Percentiles rank a stretch among this genome's conserved stretches.
phyloP scores from a whole-genome alignment of 2,888 invertebrate genomes.

The Ichneumon xanthorius region DNA sequence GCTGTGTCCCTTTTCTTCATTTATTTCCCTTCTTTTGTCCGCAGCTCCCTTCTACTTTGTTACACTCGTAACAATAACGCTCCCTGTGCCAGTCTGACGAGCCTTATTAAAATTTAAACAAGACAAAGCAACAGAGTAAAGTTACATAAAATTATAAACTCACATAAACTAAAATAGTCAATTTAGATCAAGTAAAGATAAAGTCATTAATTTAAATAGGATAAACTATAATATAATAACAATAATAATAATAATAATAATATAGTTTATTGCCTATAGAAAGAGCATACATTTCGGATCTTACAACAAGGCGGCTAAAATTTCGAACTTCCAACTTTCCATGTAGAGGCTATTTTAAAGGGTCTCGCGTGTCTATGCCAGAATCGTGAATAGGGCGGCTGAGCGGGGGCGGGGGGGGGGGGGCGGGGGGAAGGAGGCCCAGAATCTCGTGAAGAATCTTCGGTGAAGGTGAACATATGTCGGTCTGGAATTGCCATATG shows the following conservation, averaged over 20 bases:
- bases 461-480: conserved; percentile 61
- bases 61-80: too few species aligned
- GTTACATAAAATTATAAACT: too few species aligned
- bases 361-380: conserved; percentile 27
- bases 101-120: too few species aligned
- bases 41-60: not conserved
- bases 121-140: too few species aligned
- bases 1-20: conserved; percentile 9
- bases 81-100: too few species aligned
- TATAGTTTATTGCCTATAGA: too few species aligned
- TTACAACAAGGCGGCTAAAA: not conserved
- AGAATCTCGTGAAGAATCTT: conserved; percentile 63
- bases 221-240: too few species aligned
- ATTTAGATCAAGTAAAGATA: too few species aligned
- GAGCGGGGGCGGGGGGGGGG: conserved; percentile 1
- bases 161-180: too few species aligned
- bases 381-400: conserved; percentile 21
- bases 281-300: too few species aligned
- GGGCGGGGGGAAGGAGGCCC: not conserved
- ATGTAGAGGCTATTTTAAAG: conserved; percentile 17
- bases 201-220: too few species aligned
- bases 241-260: too few species aligned
- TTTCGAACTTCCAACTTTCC: not conserved
- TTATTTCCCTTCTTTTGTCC: conserved; percentile 23
- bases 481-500: conserved; percentile 62